Percentiles rank a stretch among this genome's conserved stretches.
Conservation (phyloP, 2,888 invertebrate species). For the Alloscopus bannaensis region DNA sequence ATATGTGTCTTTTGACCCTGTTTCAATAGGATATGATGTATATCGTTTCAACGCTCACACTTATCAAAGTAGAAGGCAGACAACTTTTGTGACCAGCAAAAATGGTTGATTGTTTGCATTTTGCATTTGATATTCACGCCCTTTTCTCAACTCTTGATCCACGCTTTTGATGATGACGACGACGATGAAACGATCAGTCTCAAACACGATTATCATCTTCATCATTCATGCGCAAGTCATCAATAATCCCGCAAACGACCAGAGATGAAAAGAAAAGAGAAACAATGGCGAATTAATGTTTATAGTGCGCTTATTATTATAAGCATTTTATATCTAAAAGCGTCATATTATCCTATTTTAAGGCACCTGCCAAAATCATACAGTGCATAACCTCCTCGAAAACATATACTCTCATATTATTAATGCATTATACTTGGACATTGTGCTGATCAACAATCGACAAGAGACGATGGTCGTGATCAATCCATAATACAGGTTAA, state of each 20-base stretch:
- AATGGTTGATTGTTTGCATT: background rate
- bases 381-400: constrained; percentile 2
- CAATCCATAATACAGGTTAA: constrained; percentile 31
- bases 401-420: too few species aligned
- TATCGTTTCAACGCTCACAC: too few species aligned
- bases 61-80: background rate
- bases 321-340: background rate
- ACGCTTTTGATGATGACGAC: background rate
- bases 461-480: constrained; percentile 31
- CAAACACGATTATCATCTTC: constrained; percentile 30
- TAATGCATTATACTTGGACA: constrained; percentile 31
- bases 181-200: constrained; percentile 15
- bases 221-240: constrained; percentile 54
- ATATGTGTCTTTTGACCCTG: background rate
- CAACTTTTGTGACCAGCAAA: background rate
- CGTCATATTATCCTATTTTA: too few species aligned
- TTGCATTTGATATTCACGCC: constrained; percentile 28
- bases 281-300: constrained; percentile 41
- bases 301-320: background rate
- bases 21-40: background rate
- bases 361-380: constrained; percentile 1
- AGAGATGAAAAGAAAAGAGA: background rate
- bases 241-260: constrained; percentile 30
- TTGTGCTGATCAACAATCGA: too few species aligned
- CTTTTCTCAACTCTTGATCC: constrained; percentile 23